Evolutionary conservation across 2,797 vertebrate genomes (phyloP).

Genomic region (Amblyopsis hoosieri): DNA sequence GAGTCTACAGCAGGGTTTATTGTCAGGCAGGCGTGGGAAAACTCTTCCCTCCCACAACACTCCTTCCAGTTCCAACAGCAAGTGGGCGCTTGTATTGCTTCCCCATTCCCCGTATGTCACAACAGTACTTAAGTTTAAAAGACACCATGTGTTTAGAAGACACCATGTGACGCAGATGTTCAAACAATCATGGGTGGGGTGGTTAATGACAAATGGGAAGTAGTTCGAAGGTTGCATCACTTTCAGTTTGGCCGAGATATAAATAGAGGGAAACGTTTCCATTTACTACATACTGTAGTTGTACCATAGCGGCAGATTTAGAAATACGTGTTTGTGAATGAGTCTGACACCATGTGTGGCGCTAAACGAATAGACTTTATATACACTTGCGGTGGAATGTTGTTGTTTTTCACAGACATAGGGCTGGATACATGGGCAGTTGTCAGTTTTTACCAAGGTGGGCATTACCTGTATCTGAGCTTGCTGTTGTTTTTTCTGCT

Average conservation of each 20-base stretch:
- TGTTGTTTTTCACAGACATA: conserved; percentile 50
- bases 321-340: neutral
- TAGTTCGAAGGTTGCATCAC: no score
- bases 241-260: neutral
- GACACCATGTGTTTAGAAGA: no score
- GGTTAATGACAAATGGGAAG: no score
- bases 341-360: conserved; percentile 22
- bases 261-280: neutral
- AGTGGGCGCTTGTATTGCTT: no score
- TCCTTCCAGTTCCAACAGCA: no score
- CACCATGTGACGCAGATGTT: no score
- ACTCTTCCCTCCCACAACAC: no score
- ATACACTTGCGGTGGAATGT: conserved; percentile 35
- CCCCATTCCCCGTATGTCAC: no score
- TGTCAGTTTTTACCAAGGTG: conserved; percentile 52
- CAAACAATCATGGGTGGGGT: no score
- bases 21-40: no score
- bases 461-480: conserved; percentile 34
- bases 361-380: conserved; percentile 26
- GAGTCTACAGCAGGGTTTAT: no score
- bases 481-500: conserved; percentile 64
- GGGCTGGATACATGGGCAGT: conserved; percentile 44
- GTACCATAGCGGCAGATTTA: neutral
- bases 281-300: neutral
- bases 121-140: no score